Evolutionary conservation across 2,888 invertebrate species (phyloP), one percentile per base, ranked within the genome.

Genomic region (Criorhina ranunculi): DNA sequence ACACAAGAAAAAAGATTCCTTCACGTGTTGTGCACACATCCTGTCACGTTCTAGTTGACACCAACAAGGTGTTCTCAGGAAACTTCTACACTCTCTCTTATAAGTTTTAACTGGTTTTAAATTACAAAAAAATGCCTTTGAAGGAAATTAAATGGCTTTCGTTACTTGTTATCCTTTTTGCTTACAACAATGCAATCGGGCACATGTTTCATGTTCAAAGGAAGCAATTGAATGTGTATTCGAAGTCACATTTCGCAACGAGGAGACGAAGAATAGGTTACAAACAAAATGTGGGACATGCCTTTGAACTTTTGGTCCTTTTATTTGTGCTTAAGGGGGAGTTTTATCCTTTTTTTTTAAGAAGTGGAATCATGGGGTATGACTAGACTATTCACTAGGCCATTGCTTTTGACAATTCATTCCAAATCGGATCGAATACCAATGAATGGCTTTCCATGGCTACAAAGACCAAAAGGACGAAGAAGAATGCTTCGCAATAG

Each of bases 81-180:
- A n/a, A n/a, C 15, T 8, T n/a, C 6, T 5, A 8, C 19, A 12
- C 31, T 33, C 46, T 0, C n/a, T 29, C 3, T 5, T 33, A 11
- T 17, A 15, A 9, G 4, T 17, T 33, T 29, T 55, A 29, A n/a
- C 2, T 2, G 7, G 4, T 35, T 35, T 11, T 11, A 17, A 5
- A 11, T 11, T 12, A 15, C n/a, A 15, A n/a, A 12, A 33, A 55
- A 17, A 33, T 5, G 1, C 31, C 2, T 46, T 55, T 33, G 17
- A 33, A 6, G 2, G 11, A 55, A 55, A 35, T 33, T 53, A 17
- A 11, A 35, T 51, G 8, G 5, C 29, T 31, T 31, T 31, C 24
- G 17, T 5, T 15, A 15, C 53, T 55, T 33, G 11, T 33, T 17
- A 24, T 42, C 60, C 29, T 60, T 37, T 57, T 59, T 33, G 15